phyloP scores from a whole-genome alignment of 2,797 vertebrate genomes.

The Tangara arthus region DNA sequence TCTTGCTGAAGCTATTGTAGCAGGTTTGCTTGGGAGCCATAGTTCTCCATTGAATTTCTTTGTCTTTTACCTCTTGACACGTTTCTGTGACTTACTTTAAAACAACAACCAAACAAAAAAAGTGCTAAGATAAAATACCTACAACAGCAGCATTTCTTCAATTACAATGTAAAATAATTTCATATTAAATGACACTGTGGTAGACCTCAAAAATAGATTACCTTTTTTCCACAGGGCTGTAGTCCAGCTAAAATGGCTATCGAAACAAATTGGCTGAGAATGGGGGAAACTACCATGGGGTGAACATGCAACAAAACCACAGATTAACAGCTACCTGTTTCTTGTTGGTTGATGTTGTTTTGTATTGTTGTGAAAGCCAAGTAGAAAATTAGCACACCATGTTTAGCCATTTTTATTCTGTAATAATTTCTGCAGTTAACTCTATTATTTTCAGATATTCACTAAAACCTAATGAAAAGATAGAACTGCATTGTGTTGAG shows the following conservation, averaged over 20 bases:
- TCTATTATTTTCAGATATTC: neutral
- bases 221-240: neutral
- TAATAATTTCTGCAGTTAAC: neutral
- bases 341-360: neutral
- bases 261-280: neutral
- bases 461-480: neutral
- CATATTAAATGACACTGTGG: neutral
- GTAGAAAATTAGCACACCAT: neutral
- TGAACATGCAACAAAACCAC: neutral
- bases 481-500: neutral
- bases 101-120: neutral
- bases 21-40: neutral
- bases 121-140: neutral
- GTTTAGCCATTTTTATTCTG: neutral
- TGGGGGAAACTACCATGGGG: neutral
- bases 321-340: neutral
- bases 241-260: neutral
- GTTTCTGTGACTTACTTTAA: neutral
- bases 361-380: neutral
- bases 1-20: conserved; percentile 7
- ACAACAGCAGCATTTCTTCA: neutral
- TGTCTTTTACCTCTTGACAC: conserved; percentile 12
- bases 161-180: neutral
- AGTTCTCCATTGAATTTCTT: neutral
- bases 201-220: neutral